phyloP scores from a whole-genome alignment of 92 coral and sea anemone species.

The Epizoanthus illoricatus region DNA sequence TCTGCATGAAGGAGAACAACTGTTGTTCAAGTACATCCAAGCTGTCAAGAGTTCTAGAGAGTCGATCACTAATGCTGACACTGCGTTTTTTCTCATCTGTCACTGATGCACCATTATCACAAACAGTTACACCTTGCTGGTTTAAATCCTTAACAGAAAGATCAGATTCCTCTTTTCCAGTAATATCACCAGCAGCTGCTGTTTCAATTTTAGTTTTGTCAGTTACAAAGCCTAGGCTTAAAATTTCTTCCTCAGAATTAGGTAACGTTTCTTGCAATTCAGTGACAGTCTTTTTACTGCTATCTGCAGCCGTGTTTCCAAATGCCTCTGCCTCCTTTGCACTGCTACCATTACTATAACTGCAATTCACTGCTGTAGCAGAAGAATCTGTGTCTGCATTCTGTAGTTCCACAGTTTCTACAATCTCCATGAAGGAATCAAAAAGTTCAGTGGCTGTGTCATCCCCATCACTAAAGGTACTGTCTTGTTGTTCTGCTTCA shows the following conservation, averaged over 20 bases:
- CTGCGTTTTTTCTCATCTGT: neutral
- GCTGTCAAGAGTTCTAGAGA: conserved; percentile 69
- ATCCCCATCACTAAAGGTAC: conserved; percentile 26
- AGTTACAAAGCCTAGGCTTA: neutral
- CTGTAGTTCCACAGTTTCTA: conserved; percentile 54
- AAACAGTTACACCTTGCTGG: no score
- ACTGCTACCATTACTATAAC: neutral
- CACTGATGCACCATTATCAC: neutral
- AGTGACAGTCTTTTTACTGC: neutral
- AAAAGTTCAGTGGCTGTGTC: conserved; percentile 69
- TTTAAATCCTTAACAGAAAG: neutral
- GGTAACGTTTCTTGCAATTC: neutral
- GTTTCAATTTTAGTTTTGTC: neutral
- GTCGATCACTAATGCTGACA: conserved; percentile 34
- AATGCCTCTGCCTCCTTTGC: neutral
- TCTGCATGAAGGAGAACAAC: conserved; percentile 54
- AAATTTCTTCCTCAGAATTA: neutral
- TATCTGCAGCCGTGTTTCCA: neutral
- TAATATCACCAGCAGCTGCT: neutral
- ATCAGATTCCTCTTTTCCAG: neutral
- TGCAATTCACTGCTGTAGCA: neutral
- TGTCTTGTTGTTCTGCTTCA: conserved; percentile 6
- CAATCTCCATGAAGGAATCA: conserved; percentile 91
- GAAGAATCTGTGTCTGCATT: neutral
- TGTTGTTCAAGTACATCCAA: conserved; percentile 69